A percentile compares a stretch with the other conserved stretches of the same genome.
These are phyloP conservation scores for Creontiades dilutus DNA, from an alignment of 2,888 invertebrate species.

Conservation along the genomic window DNA sequence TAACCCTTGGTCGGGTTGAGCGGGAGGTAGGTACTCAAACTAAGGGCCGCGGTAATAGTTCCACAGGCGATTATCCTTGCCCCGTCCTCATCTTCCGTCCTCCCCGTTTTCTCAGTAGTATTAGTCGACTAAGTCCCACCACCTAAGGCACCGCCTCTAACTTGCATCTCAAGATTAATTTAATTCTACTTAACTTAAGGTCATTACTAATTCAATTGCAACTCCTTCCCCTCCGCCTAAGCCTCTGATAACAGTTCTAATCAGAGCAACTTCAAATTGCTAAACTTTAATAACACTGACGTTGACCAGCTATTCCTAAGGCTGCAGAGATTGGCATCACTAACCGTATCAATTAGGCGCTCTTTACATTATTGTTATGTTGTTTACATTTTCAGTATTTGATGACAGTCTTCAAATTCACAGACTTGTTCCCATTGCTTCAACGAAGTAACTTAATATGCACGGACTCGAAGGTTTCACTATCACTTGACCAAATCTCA, in stretches of 20 bases:
- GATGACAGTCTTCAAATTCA: too few species aligned
- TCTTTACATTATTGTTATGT: background rate
- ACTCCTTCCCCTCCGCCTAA: slow-evolving; percentile 50
- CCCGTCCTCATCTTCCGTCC: slow-evolving; percentile 42
- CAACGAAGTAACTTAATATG: too few species aligned
- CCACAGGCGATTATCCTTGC: slow-evolving; percentile 50
- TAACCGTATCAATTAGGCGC: background rate
- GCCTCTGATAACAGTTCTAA: slow-evolving; percentile 62
- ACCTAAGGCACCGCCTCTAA: slow-evolving; percentile 51
- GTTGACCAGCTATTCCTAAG: slow-evolving; percentile 46
- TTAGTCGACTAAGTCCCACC: slow-evolving; percentile 51
- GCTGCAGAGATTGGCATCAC: slow-evolving; percentile 49
- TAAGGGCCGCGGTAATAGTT: slow-evolving; percentile 40
- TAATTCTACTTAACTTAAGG: slow-evolving; percentile 73
- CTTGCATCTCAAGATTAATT: slow-evolving; percentile 73
- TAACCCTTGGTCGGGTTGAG: background rate
- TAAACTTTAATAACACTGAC: slow-evolving; percentile 55
- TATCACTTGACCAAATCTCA: too few species aligned
- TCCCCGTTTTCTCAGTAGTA: slow-evolving; percentile 13
- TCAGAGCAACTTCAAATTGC: slow-evolving; percentile 61
- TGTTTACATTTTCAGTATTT: too few species aligned
- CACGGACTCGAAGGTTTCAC: too few species aligned
- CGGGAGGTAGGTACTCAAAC: slow-evolving; percentile 32
- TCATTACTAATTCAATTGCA: slow-evolving; percentile 73
- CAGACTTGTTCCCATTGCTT: too few species aligned